These are phyloP conservation scores for Rhyzopertha dominica DNA, from an alignment of 1,140 invertebrate genomes.

Conservation along the genomic window DNA sequence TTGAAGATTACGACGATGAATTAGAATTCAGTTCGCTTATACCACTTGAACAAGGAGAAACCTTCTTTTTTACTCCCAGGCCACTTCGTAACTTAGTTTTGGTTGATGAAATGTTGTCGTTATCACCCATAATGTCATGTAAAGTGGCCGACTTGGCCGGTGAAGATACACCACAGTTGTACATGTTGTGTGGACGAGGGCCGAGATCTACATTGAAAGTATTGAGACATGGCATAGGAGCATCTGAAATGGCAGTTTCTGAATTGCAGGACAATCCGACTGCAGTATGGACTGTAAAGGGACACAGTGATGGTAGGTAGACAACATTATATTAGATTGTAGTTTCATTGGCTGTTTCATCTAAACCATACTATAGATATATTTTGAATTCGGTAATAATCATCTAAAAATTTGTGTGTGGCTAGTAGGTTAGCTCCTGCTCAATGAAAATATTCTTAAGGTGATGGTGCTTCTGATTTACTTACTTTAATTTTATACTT, in stretches of 20 bases:
- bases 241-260: conserved; percentile 98
- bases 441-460: no score
- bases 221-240: conserved; percentile 94
- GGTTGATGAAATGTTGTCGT: conserved; percentile 96
- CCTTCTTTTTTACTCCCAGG: conserved; percentile 97
- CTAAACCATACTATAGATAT: no score
- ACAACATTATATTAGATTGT: no score
- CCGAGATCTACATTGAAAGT: conserved; percentile 90
- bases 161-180: conserved; percentile 98
- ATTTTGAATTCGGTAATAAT: no score
- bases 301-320: conserved; percentile 89
- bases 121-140: conserved; percentile 88
- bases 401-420: no score
- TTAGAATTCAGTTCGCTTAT: conserved; percentile 98
- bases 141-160: conserved; percentile 85
- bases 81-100: conserved; percentile 92
- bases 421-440: no score
- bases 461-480: no score
- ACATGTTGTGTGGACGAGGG: conserved; percentile 92
- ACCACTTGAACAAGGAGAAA: conserved; percentile 97
- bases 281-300: conserved; percentile 99
- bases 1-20: conserved; percentile 99
- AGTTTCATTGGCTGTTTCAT: no score
- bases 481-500: no score
- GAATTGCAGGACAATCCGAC: conserved; percentile 98